phyloP scores from a whole-genome alignment of 2,113 vertebrate species.

The Edolisoma coerulescens region DNA sequence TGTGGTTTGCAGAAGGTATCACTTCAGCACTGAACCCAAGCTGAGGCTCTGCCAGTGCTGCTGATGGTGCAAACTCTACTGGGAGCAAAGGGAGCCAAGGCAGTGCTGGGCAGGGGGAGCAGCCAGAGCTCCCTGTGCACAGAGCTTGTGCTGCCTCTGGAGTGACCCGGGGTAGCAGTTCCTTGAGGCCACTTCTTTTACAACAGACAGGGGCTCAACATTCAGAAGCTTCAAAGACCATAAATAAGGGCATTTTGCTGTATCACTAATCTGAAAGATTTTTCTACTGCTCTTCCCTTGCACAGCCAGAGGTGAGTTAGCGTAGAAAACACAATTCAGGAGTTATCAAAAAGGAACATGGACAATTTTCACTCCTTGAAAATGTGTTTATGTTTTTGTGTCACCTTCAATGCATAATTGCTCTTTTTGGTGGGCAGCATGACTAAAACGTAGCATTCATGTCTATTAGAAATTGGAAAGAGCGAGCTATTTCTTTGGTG shows the following conservation, averaged over 20 bases:
- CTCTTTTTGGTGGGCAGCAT: background rate
- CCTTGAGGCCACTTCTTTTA: background rate
- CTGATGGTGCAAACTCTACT: background rate
- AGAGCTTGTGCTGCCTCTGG: background rate
- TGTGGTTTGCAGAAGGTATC: background rate
- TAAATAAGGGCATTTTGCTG: background rate
- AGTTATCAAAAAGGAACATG: background rate
- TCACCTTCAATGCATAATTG: background rate
- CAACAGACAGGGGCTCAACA: background rate
- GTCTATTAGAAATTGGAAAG: background rate
- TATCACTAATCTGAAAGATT: background rate
- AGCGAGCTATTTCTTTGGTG: background rate
- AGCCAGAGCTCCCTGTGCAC: background rate
- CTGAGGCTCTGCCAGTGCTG: background rate
- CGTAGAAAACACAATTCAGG: background rate
- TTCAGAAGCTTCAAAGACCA: background rate
- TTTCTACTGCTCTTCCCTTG: background rate
- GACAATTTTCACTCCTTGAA: background rate
- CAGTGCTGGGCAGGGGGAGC: background rate
- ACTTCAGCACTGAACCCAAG: background rate
- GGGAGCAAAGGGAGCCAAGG: background rate
- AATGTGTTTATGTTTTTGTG: background rate
- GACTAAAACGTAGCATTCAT: background rate
- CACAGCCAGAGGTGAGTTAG: background rate
- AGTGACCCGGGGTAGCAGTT: fast-evolving